Conservation (phyloP, 2,888 invertebrate genomes). For the Punctoribates punctum region DNA sequence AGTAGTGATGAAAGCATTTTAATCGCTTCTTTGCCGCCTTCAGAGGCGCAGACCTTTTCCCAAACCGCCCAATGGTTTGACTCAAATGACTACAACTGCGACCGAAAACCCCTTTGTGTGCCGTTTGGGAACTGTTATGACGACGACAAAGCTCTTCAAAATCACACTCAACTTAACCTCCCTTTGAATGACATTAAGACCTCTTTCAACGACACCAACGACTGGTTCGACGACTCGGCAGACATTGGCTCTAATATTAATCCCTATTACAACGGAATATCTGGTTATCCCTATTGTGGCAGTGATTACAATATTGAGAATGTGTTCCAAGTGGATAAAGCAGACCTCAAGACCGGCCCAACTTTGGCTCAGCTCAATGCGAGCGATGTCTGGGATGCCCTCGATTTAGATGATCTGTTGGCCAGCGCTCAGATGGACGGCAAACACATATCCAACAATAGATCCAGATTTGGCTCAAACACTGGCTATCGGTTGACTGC, state of each 20-base stretch:
- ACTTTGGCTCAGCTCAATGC: conserved; percentile 80
- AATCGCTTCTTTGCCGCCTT: conserved; percentile 23
- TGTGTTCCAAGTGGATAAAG: conserved; percentile 45
- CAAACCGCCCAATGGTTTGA: conserved; percentile 6
- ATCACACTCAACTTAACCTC: not conserved
- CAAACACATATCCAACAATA: conserved; percentile 3
- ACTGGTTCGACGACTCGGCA: not conserved
- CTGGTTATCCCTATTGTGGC: conserved; percentile 15
- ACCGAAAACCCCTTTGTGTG: conserved; percentile 10
- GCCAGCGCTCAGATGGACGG: conserved; percentile 26
- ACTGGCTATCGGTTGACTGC: not conserved
- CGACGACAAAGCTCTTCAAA: not conserved
- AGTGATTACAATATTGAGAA: conserved; percentile 19
- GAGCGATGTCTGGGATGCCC: conserved; percentile 61
- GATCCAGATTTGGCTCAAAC: not conserved
- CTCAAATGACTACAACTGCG: not conserved
- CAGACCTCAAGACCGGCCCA: conserved; percentile 55
- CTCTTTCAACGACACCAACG: not conserved
- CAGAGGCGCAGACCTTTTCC: not conserved
- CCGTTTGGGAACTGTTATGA: conserved; percentile 35
- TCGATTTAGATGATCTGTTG: conserved; percentile 40
- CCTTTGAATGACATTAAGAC: not conserved
- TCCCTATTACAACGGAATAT: conserved; percentile 36
- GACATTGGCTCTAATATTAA: not conserved
- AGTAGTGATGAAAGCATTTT: conserved; percentile 14